A percentile compares a stretch with the other conserved stretches of the same genome.
phyloP scores from a whole-genome alignment of 2,888 invertebrate species.

The Orthonevra nobilis region DNA sequence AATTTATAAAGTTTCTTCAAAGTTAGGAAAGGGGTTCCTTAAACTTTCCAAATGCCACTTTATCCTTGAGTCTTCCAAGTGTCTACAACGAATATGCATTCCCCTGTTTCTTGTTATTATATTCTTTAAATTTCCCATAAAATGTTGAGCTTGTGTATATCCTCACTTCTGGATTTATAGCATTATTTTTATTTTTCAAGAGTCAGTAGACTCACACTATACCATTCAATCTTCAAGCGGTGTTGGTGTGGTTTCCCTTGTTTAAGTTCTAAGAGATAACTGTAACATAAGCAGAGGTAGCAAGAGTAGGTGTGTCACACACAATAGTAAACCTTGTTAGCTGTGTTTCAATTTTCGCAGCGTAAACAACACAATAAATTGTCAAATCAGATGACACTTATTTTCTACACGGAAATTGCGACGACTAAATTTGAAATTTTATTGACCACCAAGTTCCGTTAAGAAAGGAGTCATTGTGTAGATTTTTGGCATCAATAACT shows the following conservation, averaged over 20 bases:
- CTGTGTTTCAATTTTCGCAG: conserved; percentile 45
- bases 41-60: conserved; percentile 68
- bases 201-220: conserved; percentile 4
- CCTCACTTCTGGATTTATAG: conserved; percentile 39
- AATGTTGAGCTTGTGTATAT: conserved; percentile 41
- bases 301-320: conserved; percentile 21
- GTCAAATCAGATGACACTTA: conserved; percentile 67
- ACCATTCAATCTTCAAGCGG: conserved; percentile 47
- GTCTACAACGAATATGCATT: conserved; percentile 63
- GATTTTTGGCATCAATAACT: conserved; percentile 68
- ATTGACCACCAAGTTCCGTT: conserved; percentile 65
- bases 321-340: conserved; percentile 18
- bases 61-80: conserved; percentile 64
- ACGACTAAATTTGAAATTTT: conserved; percentile 68
- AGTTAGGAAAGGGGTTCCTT: conserved; percentile 59
- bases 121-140: conserved; percentile 62
- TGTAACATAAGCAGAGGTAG: too few species aligned
- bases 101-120: conserved; percentile 60
- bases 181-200: conserved; percentile 43
- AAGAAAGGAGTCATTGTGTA: conserved; percentile 57
- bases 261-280: too few species aligned
- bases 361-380: conserved; percentile 68
- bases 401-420: conserved; percentile 66
- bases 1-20: conserved; percentile 65
- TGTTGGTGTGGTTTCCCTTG: conserved; percentile 37